These are phyloP conservation scores for Sinodicranocentrus sp. DNA, from an alignment of 2,888 invertebrate genomes.

Conservation along the genomic window DNA sequence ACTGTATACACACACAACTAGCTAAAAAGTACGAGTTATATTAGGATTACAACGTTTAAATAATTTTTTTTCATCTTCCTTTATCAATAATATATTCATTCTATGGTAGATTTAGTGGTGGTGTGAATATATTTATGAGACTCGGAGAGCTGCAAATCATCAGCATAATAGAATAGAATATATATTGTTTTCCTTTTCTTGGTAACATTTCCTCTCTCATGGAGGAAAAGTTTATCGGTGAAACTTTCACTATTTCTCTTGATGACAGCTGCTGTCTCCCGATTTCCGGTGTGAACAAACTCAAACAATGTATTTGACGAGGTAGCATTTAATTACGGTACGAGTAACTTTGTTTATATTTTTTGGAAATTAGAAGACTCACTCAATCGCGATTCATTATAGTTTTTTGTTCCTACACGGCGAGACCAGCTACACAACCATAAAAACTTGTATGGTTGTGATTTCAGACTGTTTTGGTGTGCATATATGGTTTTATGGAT, in stretches of 20 bases:
- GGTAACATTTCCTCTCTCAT: slow-evolving; percentile 42
- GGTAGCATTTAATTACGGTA: slow-evolving; percentile 21
- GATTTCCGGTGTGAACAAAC: slow-evolving; percentile 60
- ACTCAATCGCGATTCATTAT: slow-evolving; percentile 33
- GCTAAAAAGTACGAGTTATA: background rate
- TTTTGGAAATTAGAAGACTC: slow-evolving; percentile 50
- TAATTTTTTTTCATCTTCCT: slow-evolving; percentile 3
- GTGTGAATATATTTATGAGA: slow-evolving; percentile 35
- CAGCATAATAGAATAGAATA: slow-evolving; percentile 14
- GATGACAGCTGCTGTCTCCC: slow-evolving; percentile 56
- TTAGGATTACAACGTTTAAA: background rate
- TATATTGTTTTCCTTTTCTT: slow-evolving; percentile 7
- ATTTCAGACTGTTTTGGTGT: slow-evolving; percentile 30
- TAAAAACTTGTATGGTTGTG: background rate
- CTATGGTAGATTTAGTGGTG: slow-evolving; percentile 52
- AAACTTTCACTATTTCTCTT: slow-evolving; percentile 41
- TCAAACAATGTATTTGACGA: slow-evolving; percentile 30
- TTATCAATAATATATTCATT: background rate
- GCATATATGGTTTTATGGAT: slow-evolving; percentile 20
- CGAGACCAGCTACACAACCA: slow-evolving; percentile 9
- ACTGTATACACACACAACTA: background rate
- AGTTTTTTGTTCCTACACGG: slow-evolving; percentile 9
- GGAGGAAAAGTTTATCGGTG: slow-evolving; percentile 6
- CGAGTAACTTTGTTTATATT: slow-evolving; percentile 11
- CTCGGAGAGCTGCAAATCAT: slow-evolving; percentile 55